Base-by-base conservation (phyloP, 2,888 invertebrate species). In the Hirtodrosophila alboralis region DNA sequence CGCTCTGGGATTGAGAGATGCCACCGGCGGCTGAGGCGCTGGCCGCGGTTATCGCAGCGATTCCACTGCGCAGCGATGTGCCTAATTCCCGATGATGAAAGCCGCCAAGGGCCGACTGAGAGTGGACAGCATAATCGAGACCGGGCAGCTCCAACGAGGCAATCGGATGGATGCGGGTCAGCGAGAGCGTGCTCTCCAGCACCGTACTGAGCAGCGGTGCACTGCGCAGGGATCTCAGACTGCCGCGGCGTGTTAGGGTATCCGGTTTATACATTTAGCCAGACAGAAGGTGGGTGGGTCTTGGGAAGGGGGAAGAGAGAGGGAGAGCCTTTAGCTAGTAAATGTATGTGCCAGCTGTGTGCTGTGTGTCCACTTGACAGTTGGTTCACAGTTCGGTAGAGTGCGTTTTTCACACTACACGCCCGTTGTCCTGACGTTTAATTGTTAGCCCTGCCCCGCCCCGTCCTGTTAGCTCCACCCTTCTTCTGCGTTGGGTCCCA, bases 161-260 rank as follows among this genome's bases (percentile, higher is more conserved):
- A 67, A 90, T 90, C 78, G 91, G 90, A 84, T 90, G 91, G 72
- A 90, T 90, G 81, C 90, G 90, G 75, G 90, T 89, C 77, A 90
- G 76, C 71, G 91, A 91, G 58, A 91, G 86, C 41, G 90, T 90
- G 77, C 89, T 90, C 79, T 91, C 90, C 71, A 91, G 84, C 44
- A 91, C 89, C 75, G 90, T 90, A 75, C 90, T 91, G 59, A 91
- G 88, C 77, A 91, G 75, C 60, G 91, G 91, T 58, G 91, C 91
- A 79, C 91, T 91, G 83, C 90, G 89, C 70, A 91, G 90, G 80
- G 91, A 91, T 89, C 91, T 90, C 78, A 91, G 87, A 86, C 91
- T 91, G 89, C 90, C 89, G 84, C 90, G 90, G 80, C 90, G 87
- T 75, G 88, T 88, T 67, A 88, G 67, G n/a, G 90, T 87, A 60